Evolutionary conservation across 1,140 invertebrate species (phyloP).

Genomic region (Dysdera silvatica): DNA sequence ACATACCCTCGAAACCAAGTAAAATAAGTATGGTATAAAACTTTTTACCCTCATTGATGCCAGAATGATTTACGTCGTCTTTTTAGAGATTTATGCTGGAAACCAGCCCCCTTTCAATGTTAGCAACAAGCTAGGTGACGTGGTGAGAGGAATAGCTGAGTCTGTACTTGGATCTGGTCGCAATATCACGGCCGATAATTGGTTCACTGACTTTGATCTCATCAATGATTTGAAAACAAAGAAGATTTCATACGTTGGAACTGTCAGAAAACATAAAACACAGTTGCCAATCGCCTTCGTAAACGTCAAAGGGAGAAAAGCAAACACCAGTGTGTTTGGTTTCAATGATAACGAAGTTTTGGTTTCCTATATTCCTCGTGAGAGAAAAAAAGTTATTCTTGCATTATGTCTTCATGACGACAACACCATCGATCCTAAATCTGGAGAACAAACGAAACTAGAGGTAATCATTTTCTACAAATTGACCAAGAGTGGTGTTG

Average conservation of each 20-base stretch:
- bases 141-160: slow-evolving; percentile 25
- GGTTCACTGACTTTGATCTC: slow-evolving; percentile 21
- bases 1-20: slow-evolving; percentile 30
- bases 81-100: slow-evolving; percentile 32
- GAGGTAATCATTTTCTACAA: slow-evolving; percentile 45
- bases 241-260: slow-evolving; percentile 27
- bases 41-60: slow-evolving; percentile 29
- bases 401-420: slow-evolving; percentile 31
- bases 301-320: not conserved
- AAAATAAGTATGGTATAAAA: slow-evolving; percentile 37
- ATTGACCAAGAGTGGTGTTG: slow-evolving; percentile 46
- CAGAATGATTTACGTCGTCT: slow-evolving; percentile 19
- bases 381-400: slow-evolving; percentile 31
- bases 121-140: slow-evolving; percentile 2
- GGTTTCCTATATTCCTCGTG: slow-evolving; percentile 32
- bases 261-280: slow-evolving; percentile 27
- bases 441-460: slow-evolving; percentile 38
- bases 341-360: slow-evolving; percentile 23
- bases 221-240: slow-evolving; percentile 22
- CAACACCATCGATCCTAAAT: slow-evolving; percentile 6
- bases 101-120: slow-evolving; percentile 16
- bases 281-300: slow-evolving; percentile 15
- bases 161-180: slow-evolving; percentile 8
- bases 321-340: slow-evolving; percentile 9
- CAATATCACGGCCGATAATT: slow-evolving; percentile 29